Conservation (phyloP, 2,113 vertebrate species). For the Lepisosteus oculatus region DNA sequence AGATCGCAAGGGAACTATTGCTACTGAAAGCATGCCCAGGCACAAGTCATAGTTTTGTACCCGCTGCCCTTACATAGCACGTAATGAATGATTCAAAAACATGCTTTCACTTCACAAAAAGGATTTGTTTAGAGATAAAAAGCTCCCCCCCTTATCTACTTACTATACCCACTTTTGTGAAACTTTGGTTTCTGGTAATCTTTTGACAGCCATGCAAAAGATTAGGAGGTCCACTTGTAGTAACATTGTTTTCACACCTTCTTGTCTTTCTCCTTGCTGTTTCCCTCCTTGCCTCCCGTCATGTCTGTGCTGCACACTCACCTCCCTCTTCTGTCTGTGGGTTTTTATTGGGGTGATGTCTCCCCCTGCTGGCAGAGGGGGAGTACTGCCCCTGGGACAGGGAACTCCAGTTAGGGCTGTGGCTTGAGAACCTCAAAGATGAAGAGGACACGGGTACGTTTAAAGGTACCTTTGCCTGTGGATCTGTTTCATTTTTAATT, state of each 20-base stretch:
- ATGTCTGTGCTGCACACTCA: conserved; percentile 36
- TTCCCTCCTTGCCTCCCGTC: conserved; percentile 17
- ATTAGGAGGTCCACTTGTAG: too few relatives aligned
- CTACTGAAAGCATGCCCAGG: too few relatives aligned
- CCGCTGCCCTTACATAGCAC: too few relatives aligned
- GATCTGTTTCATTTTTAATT: conserved; percentile 44
- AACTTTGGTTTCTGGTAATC: too few relatives aligned
- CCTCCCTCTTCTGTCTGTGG: conserved; percentile 34
- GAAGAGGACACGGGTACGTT: conserved; percentile 87
- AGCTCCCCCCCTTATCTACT: too few relatives aligned
- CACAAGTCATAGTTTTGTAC: too few relatives aligned
- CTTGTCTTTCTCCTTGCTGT: conserved; percentile 13
- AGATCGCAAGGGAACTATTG: too few relatives aligned
- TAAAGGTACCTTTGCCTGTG: conserved; percentile 80
- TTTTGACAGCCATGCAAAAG: too few relatives aligned
- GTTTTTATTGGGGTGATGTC: conserved; percentile 60
- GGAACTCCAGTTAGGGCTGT: conserved; percentile 85
- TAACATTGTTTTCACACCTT: neutral
- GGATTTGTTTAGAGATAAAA: too few relatives aligned
- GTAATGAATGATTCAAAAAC: too few relatives aligned
- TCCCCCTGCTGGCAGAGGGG: conserved; percentile 86
- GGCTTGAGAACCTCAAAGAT: conserved; percentile 79
- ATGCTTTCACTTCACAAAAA: too few relatives aligned
- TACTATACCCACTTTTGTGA: too few relatives aligned
- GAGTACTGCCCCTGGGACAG: conserved; percentile 90